A percentile compares a stretch with the other conserved stretches of the same genome.
phyloP scores from a whole-genome alignment of 2,888 invertebrate genomes.

The Callinectes sapidus region DNA sequence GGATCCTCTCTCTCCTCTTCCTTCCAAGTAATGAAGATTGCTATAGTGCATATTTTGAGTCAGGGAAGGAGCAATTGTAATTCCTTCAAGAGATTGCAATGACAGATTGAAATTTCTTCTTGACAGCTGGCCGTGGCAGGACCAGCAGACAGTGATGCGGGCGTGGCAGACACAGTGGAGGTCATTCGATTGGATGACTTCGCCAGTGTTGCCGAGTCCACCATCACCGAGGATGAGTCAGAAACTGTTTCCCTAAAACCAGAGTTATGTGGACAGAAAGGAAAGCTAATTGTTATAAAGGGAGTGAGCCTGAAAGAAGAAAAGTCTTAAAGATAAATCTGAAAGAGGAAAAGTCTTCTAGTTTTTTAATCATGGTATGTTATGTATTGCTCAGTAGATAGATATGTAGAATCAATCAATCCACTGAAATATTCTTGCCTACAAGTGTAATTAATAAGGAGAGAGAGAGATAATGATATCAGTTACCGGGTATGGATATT shows the following conservation, averaged over 20 bases:
- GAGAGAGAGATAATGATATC: background rate
- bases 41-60: background rate
- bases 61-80: background rate
- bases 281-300: conserved; percentile 2
- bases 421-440: background rate
- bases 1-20: no score
- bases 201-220: conserved; percentile 49
- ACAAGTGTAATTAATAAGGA: background rate
- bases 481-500: background rate
- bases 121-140: conserved; percentile 59
- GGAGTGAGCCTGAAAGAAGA: conserved; percentile 9
- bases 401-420: background rate
- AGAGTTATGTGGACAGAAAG: background rate
- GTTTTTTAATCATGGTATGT: background rate
- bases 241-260: background rate
- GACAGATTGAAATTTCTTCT: background rate
- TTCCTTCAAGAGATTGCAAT: background rate
- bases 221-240: conserved; percentile 44
- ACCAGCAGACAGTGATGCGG: conserved; percentile 20
- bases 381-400: background rate
- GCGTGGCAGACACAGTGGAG: conserved; percentile 55
- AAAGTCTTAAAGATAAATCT: background rate
- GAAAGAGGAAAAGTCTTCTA: conserved; percentile 2
- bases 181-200: conserved; percentile 63
- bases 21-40: no score